Evolutionary conservation across 1,140 invertebrate species (phyloP), one percentile per base, ranked within the genome.

Genomic region (Tribolium madens): DNA sequence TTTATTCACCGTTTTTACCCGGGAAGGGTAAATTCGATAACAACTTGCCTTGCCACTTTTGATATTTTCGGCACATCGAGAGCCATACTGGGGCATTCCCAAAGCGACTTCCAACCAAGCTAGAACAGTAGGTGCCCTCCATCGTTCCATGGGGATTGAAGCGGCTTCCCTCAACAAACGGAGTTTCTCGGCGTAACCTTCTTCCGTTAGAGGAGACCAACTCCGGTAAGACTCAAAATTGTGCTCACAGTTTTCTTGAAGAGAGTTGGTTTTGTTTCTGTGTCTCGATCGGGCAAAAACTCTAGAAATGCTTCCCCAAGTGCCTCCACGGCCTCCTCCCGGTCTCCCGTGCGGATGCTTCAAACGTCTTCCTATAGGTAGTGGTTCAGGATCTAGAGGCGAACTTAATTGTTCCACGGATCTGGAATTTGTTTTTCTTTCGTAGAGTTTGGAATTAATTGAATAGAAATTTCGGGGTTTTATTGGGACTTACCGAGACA

Each of bases 31-130:
- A 71, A 71, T 71, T 71, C 47, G 57, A 71, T 31, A 71, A 48
- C 14, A 18, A 73, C 47, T 84, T 84, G 95, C 96, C 91, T 97
- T 97, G 80, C 96, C 96, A 85, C 96, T 97, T 85, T 97, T 97
- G 52, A 98, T 92, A 86, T 98, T 97, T 84, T 97, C 95, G 13
- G 95, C 93, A 85, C 96, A 97, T 71, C 92, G 89, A 7, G 93
- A 91, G 1, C 95, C 95, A 82, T 97, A 97, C 81, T 97, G 95
- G 0, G 96, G 95, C 96, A 98, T 97, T 13, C 95, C 96, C 2
- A 98, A 89, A 0, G 94, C 94, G 13, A 97, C 92, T 87, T 97
- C 96, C 36, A 98, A 87, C 96, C 96, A 98, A 0, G 96, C 95
- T 9, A 97, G 90, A 42, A 98, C 96, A 48, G 96, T 96, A 0